Percentiles rank a stretch among this genome's conserved stretches.
These are phyloP conservation scores for Bubo bubo DNA, from an alignment of 2,113 vertebrate genomes.

Conservation along the genomic window DNA sequence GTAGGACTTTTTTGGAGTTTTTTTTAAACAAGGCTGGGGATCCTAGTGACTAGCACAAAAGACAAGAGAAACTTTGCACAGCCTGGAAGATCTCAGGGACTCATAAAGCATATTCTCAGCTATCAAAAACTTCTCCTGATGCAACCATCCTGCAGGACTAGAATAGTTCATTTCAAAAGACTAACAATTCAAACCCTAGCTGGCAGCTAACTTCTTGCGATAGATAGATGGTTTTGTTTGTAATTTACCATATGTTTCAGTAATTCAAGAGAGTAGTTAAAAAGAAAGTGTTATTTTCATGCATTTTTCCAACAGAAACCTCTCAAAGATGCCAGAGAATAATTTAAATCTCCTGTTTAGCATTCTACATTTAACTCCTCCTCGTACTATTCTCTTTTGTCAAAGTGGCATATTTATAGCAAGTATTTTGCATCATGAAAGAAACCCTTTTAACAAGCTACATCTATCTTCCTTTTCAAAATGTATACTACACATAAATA, in stretches of 20 bases:
- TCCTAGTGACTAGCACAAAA: not conserved
- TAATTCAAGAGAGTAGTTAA: not conserved
- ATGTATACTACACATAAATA: not conserved
- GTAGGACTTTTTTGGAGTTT: not conserved
- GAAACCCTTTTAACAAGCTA: not conserved
- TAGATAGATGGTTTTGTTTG: not conserved
- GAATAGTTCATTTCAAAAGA: not conserved
- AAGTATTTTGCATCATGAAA: not conserved
- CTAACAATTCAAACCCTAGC: not conserved
- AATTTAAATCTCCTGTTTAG: conserved; percentile 3
- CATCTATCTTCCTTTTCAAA: not conserved
- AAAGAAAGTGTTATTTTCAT: not conserved
- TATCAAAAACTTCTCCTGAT: not conserved
- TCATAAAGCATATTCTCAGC: not conserved
- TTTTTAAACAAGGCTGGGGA: not conserved
- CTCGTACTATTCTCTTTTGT: not conserved
- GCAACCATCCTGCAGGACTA: not conserved
- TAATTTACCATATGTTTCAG: conserved; percentile 8
- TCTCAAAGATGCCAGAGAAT: not conserved
- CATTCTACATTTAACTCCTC: conserved; percentile 3
- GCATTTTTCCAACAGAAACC: not conserved
- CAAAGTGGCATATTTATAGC: conserved; percentile 30
- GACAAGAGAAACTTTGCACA: not conserved
- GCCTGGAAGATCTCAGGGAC: not conserved
- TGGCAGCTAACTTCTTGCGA: not conserved